These are phyloP conservation scores for Linhomoeus sp. DNA, from an alignment of 2,888 invertebrate genomes.

Conservation along the genomic window DNA sequence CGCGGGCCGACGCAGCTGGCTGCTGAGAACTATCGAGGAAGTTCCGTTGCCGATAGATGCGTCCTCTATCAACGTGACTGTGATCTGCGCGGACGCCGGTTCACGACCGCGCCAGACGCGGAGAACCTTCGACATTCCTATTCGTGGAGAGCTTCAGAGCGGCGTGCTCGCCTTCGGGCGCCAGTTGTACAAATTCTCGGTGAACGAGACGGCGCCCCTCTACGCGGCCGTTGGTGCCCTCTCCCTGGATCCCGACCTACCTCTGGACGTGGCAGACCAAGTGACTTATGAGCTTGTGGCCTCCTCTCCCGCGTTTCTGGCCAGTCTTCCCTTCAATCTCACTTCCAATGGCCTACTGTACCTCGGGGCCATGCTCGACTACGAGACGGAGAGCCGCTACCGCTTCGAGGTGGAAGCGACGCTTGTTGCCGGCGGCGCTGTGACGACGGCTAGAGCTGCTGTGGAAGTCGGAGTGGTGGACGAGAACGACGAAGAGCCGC, in stretches of 20 bases:
- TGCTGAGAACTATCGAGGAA: too few relatives aligned
- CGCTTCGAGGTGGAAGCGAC: background rate
- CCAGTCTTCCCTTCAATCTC: too few relatives aligned
- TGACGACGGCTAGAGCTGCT: background rate
- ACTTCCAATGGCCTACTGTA: background rate
- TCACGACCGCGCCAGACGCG: conserved; percentile 8
- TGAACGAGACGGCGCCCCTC: conserved; percentile 1
- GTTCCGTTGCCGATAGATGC: too few relatives aligned
- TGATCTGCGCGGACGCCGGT: conserved; percentile 20
- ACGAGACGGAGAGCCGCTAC: conserved; percentile 1
- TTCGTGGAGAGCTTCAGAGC: background rate
- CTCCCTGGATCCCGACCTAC: background rate
- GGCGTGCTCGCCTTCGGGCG: background rate
- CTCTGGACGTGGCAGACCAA: too few relatives aligned
- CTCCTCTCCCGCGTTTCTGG: background rate
- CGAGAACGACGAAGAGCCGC: conserved; percentile 20
- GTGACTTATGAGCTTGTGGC: too few relatives aligned
- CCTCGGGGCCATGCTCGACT: conserved; percentile 10
- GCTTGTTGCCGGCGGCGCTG: background rate
- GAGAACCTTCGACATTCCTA: conserved; percentile 4
- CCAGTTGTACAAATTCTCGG: background rate
- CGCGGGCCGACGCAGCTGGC: too few relatives aligned
- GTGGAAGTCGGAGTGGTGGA: conserved; percentile 11
- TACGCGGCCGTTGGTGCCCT: background rate
- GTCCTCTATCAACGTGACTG: conserved; percentile 12